These are phyloP conservation scores for Aquatica leii DNA, from an alignment of 2,888 invertebrate species.

Conservation along the genomic window DNA sequence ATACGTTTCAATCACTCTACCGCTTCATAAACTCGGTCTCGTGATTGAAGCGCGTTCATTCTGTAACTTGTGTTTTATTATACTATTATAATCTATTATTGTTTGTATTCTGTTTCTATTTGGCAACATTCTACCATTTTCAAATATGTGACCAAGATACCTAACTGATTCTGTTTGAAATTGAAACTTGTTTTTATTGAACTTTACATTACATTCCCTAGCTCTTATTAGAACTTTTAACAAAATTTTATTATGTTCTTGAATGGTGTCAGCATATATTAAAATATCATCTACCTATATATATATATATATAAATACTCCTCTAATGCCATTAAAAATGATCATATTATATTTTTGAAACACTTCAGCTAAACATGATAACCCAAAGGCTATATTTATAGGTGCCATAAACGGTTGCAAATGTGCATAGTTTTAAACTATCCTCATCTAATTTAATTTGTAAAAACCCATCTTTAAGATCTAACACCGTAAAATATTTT, in stretches of 20 bases:
- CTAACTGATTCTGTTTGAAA: too few relatives aligned
- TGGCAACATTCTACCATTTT: not conserved
- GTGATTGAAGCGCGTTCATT: too few relatives aligned
- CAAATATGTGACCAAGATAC: conserved; percentile 14
- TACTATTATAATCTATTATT: conserved; percentile 8
- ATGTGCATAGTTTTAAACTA: not conserved
- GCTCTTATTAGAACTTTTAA: not conserved
- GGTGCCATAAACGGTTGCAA: not conserved
- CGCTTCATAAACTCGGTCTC: too few relatives aligned
- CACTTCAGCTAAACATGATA: conserved; percentile 8
- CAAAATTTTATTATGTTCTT: not conserved
- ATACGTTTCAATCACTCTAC: too few relatives aligned
- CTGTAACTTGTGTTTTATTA: too few relatives aligned
- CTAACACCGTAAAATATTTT: not conserved
- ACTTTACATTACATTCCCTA: not conserved
- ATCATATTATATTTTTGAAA: conserved; percentile 11
- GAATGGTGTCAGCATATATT: not conserved
- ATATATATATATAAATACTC: too few relatives aligned
- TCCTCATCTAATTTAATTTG: not conserved
- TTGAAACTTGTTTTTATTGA: too few relatives aligned
- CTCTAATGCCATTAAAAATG: too few relatives aligned
- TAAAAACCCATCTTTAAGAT: too few relatives aligned
- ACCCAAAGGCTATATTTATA: conserved; percentile 7
- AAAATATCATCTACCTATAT: too few relatives aligned
- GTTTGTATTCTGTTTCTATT: conserved; percentile 7